A percentile compares a stretch with the other conserved stretches of the same genome.
phyloP scores from a whole-genome alignment of 2,113 vertebrate species.

The Triplophysa dalaica region DNA sequence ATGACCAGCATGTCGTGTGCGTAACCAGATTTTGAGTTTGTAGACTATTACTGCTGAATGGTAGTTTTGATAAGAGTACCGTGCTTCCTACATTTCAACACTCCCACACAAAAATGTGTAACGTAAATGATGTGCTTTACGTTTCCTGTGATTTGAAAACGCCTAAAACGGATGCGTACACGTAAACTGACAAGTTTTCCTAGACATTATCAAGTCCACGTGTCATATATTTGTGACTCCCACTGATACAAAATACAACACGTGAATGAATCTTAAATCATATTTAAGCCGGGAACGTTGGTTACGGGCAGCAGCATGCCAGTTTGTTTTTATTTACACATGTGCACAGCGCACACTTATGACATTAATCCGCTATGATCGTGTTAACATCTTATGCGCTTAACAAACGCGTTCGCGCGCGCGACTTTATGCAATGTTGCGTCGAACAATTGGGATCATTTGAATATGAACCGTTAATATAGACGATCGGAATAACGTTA shows the following conservation, averaged over 20 bases:
- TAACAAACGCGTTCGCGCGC: not conserved
- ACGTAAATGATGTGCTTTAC: not conserved
- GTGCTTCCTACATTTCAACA: not conserved
- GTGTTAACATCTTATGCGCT: not conserved
- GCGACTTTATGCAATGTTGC: too few species aligned
- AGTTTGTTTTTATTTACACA: conserved; percentile 30
- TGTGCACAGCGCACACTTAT: not conserved
- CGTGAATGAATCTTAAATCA: not conserved
- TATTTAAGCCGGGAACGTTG: conserved; percentile 53
- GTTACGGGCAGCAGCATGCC: not conserved
- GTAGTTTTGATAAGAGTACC: too few species aligned
- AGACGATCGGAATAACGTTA: too few species aligned
- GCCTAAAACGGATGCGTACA: not conserved
- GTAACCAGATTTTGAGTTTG: too few species aligned
- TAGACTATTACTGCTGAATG: too few species aligned
- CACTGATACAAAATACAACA: not conserved
- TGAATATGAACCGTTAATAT: too few species aligned
- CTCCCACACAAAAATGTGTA: not conserved
- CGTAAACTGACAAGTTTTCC: not conserved
- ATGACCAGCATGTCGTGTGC: too few species aligned
- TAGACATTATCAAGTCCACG: not conserved
- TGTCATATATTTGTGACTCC: not conserved
- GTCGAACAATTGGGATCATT: too few species aligned
- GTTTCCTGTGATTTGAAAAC: not conserved
- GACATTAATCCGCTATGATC: not conserved